phyloP scores from a whole-genome alignment of 2,888 invertebrate species.

The Cinara cedri region DNA sequence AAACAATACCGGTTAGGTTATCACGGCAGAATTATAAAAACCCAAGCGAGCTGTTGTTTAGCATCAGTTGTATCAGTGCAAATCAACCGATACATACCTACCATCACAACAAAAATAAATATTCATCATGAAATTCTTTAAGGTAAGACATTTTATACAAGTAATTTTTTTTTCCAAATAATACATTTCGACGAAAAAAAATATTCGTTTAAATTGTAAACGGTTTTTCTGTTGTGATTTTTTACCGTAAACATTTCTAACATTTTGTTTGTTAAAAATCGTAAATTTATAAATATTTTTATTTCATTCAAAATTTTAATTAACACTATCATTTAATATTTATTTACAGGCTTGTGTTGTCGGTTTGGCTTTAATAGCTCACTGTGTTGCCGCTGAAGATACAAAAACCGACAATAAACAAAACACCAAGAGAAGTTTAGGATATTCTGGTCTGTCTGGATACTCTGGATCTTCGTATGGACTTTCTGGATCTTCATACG shows the following conservation, averaged over 20 bases:
- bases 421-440: constrained; percentile 37
- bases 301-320: background rate
- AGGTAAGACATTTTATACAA: constrained; percentile 9
- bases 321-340: background rate
- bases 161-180: background rate
- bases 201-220: background rate
- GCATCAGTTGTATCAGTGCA: constrained; percentile 44
- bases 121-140: constrained; percentile 47
- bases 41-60: constrained; percentile 8
- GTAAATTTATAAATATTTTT: too few relatives aligned
- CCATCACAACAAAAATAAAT: constrained; percentile 1
- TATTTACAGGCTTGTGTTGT: constrained; percentile 46
- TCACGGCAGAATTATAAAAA: constrained; percentile 43
- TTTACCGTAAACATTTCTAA: too few relatives aligned
- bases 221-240: background rate
- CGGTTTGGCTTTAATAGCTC: constrained; percentile 44
- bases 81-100: constrained; percentile 1
- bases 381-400: constrained; percentile 36
- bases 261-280: too few relatives aligned
- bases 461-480: constrained; percentile 16
- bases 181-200: background rate
- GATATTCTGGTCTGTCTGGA: background rate
- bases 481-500: constrained; percentile 16
- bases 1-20: constrained; percentile 37
- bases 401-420: constrained; percentile 41